Percentiles rank a stretch among this genome's conserved stretches.
Evolutionary conservation across 2,113 vertebrate species (phyloP).

Genomic region (Sinocyclocheilus rhinocerous): DNA sequence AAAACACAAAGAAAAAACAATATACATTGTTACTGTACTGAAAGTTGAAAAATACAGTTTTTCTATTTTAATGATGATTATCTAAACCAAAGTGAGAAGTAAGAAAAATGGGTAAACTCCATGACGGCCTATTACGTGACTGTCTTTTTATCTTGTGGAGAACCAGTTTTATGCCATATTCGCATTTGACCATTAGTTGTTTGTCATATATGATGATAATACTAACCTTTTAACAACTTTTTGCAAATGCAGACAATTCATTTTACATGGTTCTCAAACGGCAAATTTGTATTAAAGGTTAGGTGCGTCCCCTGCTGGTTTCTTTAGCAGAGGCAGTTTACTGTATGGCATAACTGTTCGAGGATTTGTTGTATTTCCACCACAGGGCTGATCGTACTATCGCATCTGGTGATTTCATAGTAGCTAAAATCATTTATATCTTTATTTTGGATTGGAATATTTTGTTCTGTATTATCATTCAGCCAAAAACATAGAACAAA

Average conservation of each 20-base stretch:
- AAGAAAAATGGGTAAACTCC: not conserved
- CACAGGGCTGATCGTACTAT: not conserved
- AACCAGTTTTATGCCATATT: too few relatives aligned
- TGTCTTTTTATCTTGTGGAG: not conserved
- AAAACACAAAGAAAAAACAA: not conserved
- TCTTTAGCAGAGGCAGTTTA: not conserved
- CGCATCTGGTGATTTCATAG: not conserved
- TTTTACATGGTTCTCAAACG: not conserved
- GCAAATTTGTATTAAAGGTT: not conserved
- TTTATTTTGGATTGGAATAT: too few relatives aligned
- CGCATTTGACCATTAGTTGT: too few relatives aligned
- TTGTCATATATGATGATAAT: not conserved
- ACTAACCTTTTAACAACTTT: not conserved
- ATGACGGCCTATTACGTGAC: not conserved
- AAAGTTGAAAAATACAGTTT: not conserved
- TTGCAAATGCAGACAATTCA: not conserved
- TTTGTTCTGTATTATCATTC: too few relatives aligned
- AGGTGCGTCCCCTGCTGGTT: constrained; percentile 47
- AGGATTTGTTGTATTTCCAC: not conserved
- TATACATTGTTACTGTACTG: not conserved
- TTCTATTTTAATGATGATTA: not conserved
- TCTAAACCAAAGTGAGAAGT: not conserved
- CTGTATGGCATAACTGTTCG: not conserved
- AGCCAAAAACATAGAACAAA: too few relatives aligned
- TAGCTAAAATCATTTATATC: not conserved